phyloP scores from a whole-genome alignment of 2,888 invertebrate genomes.

The Mayetiola destructor region DNA sequence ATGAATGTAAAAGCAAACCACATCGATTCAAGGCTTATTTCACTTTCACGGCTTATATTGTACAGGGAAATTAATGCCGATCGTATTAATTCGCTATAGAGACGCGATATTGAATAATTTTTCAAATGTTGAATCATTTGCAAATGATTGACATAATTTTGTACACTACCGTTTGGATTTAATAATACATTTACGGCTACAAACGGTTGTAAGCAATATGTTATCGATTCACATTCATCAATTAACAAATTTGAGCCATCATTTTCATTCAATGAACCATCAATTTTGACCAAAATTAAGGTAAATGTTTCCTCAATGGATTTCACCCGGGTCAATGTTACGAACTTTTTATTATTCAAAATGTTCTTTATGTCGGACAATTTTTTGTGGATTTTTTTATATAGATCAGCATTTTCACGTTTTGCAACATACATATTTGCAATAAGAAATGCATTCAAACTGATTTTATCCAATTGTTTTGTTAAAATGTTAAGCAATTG shows the following conservation, averaged over 20 bases:
- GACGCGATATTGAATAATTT: conserved; percentile 59
- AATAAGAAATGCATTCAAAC: conserved; percentile 58
- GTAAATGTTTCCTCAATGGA: conserved; percentile 27
- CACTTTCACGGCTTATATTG: conserved; percentile 52
- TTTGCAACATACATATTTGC: conserved; percentile 73
- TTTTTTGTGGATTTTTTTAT: conserved; percentile 52
- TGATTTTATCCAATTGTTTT: conserved; percentile 46
- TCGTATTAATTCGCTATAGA: conserved; percentile 80
- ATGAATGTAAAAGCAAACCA: conserved; percentile 8
- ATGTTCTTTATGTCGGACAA: conserved; percentile 37
- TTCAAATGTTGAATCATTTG: conserved; percentile 73
- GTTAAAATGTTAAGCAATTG: neutral
- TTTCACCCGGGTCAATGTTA: conserved; percentile 14
- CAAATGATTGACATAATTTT: conserved; percentile 65
- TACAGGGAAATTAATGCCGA: conserved; percentile 81
- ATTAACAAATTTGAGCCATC: conserved; percentile 24
- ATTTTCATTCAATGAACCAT: conserved; percentile 36
- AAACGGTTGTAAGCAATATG: conserved; percentile 63
- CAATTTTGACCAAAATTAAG: conserved; percentile 29
- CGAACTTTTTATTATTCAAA: conserved; percentile 17
- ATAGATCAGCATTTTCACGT: conserved; percentile 60
- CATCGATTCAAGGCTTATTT: neutral
- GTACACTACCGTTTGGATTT: conserved; percentile 72
- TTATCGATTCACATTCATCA: conserved; percentile 46
- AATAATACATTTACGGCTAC: conserved; percentile 71